Conservation (phyloP, 2,888 invertebrate genomes). For the Margaritifera margaritifera region DNA sequence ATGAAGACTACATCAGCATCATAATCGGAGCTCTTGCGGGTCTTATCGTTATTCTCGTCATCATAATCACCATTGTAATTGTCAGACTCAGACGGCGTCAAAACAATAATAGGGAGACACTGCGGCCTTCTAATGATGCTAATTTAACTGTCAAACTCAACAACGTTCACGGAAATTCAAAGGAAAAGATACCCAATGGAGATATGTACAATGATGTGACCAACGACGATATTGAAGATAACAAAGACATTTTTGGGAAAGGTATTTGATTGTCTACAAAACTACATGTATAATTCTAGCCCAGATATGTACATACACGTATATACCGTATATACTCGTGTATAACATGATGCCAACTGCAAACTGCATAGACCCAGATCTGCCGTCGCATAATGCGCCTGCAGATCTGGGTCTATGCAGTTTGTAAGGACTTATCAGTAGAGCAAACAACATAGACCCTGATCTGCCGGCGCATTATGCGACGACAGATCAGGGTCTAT, state of each 20-base stretch:
- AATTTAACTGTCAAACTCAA: constrained; percentile 81
- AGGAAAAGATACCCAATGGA: constrained; percentile 68
- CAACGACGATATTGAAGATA: constrained; percentile 67
- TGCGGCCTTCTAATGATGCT: constrained; percentile 47
- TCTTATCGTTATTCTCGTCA: constrained; percentile 79
- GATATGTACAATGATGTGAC: constrained; percentile 72
- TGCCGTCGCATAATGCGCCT: too few relatives aligned
- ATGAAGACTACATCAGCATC: constrained; percentile 55
- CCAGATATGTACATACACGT: too few relatives aligned
- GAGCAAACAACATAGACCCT: too few relatives aligned
- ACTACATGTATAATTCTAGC: too few relatives aligned
- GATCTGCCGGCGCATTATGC: too few relatives aligned
- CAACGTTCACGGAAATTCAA: constrained; percentile 68
- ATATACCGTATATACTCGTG: too few relatives aligned
- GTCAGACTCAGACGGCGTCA: constrained; percentile 53
- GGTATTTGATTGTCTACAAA: constrained; percentile 26
- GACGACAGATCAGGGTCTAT: too few relatives aligned
- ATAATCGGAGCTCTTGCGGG: constrained; percentile 78
- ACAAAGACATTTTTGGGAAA: constrained; percentile 46
- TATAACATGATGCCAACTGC: too few relatives aligned
- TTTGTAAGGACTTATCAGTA: too few relatives aligned
- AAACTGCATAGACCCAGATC: too few relatives aligned
- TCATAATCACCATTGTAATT: constrained; percentile 81
- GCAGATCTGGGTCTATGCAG: too few relatives aligned
- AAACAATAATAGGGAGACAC: constrained; percentile 51